These are phyloP conservation scores for Tinea semifulvella DNA, from an alignment of 2,888 invertebrate species.

Conservation along the genomic window DNA sequence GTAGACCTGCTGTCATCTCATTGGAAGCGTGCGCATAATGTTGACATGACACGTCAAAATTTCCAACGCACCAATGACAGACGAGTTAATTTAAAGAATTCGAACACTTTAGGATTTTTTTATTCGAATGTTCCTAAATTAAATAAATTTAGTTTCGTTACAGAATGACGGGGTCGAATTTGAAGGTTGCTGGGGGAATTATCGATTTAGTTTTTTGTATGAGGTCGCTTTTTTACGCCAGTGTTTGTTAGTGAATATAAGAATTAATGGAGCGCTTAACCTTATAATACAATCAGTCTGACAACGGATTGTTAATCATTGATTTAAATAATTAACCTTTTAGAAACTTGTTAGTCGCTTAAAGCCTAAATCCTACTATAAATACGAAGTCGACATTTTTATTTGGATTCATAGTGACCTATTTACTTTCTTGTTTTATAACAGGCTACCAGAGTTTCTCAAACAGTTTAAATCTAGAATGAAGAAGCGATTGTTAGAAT, in stretches of 20 bases:
- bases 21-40: constrained; percentile 27
- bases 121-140: constrained; percentile 13
- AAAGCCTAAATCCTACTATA: no score
- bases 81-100: constrained; percentile 41
- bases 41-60: constrained; percentile 51
- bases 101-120: constrained; percentile 14
- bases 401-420: no score
- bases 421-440: no score
- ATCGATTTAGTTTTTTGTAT: constrained; percentile 1
- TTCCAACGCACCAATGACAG: constrained; percentile 42
- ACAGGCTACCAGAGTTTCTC: no score
- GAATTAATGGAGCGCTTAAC: not conserved
- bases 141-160: constrained; percentile 13
- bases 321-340: not conserved
- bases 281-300: not conserved
- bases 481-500: no score
- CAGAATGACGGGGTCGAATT: constrained; percentile 13
- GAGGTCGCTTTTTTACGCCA: constrained; percentile 1
- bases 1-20: constrained; percentile 36
- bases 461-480: no score
- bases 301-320: not conserved
- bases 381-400: no score
- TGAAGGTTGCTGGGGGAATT: constrained; percentile 11
- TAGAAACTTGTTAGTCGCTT: no score
- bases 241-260: not conserved